Conservation (phyloP, 2,888 invertebrate species). For the Euspilapteryx auroguttella region DNA sequence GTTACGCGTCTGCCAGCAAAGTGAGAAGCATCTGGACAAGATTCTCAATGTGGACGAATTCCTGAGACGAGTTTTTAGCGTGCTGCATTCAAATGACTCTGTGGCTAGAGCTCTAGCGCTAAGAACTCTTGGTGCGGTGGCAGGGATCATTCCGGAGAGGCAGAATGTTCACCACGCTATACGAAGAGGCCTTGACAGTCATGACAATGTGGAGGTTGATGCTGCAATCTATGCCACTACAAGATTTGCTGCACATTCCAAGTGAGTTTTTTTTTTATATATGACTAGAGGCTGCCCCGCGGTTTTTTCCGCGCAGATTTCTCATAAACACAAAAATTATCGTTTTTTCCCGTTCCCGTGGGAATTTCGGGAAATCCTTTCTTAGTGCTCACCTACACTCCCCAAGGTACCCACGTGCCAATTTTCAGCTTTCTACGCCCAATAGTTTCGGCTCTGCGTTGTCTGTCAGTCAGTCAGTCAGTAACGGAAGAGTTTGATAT, state of each 20-base stretch:
- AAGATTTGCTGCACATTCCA: constrained; percentile 93
- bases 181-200: constrained; percentile 87
- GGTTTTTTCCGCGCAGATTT: no score
- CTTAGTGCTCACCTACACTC: no score
- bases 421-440: no score
- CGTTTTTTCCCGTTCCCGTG: no score
- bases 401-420: no score
- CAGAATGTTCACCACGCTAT: constrained; percentile 96
- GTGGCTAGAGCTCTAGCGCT: constrained; percentile 90
- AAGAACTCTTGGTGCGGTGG: constrained; percentile 87
- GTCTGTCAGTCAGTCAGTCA: no score
- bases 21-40: constrained; percentile 94
- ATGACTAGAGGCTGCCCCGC: no score
- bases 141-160: constrained; percentile 89
- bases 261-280: no score
- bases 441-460: no score
- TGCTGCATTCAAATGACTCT: constrained; percentile 96
- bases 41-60: constrained; percentile 92
- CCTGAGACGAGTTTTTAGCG: constrained; percentile 86
- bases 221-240: constrained; percentile 95
- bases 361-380: no score
- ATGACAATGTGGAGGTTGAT: constrained; percentile 93
- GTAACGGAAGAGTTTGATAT: no score
- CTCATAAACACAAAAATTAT: no score
- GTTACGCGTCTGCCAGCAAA: constrained; percentile 90